Evolutionary conservation across 37 sponge, comb jelly and placozoan species (phyloP), one percentile per base, ranked within the genome.

Genomic region (Oscarella lobularis): DNA sequence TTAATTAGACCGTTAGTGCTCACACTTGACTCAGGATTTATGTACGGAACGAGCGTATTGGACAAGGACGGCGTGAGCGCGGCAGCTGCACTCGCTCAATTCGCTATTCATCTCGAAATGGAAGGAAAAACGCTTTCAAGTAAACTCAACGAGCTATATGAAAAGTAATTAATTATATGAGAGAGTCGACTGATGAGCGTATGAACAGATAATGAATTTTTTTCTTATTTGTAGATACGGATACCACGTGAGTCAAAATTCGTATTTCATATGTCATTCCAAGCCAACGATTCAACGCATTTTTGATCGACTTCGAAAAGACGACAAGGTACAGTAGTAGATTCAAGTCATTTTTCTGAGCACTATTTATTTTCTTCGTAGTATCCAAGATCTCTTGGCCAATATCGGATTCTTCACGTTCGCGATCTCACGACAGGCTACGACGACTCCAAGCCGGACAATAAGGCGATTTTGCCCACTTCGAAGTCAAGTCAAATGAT

Each of bases 21-120:
- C 3, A 5, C 4, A 36, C 27, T 30, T 74, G 36, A 6, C 5
- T 4, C 36, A 82, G 95, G 99, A 0, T 97, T 81, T 86, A 98
- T 98, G 99, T 90, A 78, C 82, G 99, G 95, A 0, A 80, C 75
- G 38, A 88, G 79, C 14, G 99, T 98, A 1, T 75, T 91, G 67
- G 99, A 98, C 73, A 98, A 98, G 66, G 99, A 98, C 77, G 99
- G 99, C 4, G 83, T 98, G 66, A 90, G 89, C 76, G 95, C 92
- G 0, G 87, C 85, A 0, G 92, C 85, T 1, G 87, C 82, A 3
- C 75, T 90, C 65, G 92, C 89, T 31, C 92, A 91, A 55, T 81
- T 85, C 81, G 86, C 87, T 0, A 54, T 76, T 6, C 81, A 89
- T 79, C 75, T 98, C 38, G 75, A 88, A 41, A 40, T 74, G 1